Base-by-base conservation (phyloP, 1,140 invertebrate genomes). In the Calephelis virginiensis region DNA sequence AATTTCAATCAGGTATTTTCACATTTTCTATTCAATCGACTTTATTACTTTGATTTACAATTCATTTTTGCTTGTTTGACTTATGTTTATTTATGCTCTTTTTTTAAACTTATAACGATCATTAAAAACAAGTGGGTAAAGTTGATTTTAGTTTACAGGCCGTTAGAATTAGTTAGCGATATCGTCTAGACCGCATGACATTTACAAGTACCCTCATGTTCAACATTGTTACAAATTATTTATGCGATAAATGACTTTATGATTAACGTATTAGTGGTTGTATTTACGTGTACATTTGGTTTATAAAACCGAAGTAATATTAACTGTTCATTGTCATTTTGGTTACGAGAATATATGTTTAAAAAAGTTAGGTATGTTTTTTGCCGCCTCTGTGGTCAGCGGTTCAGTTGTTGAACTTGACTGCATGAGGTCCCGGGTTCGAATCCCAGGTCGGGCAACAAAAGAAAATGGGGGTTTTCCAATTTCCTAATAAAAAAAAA, bases 171-270 rank as follows among this genome's bases (percentile, higher is more conserved):
- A 13, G 43, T 61, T 46, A n/a, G 13, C 13, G 49, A 56, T 56
- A 56, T 56, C 49, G 50, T 56, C 50, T 56, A 56, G 50, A 56
- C 46, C n/a, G 64, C 59, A 45, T 74, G 69, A 71, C 72, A 74
- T 74, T 74, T 74, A 64, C 43, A 50, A 63, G 43, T 62, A 40
- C 13, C 38, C n/a, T 47, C 14, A 64, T 12, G n/a, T 64, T 59
- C 13, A 8, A 45, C 46, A 40, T 49, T 60, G 61, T n/a, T 37
- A 12, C 38, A 46, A 71, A 71, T 65, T 62, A 68, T 64, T 61
- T 56, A 67, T 50, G 17, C 53, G n/a, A 67, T 68, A 67, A 71
- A 71, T 56, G 37, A 48, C 62, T 71, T 64, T 62, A 71, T 53
- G 17, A 46, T 56, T 46, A 38, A 43, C 43, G 60, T 37, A 47